Base-by-base conservation (phyloP, 2,113 vertebrate genomes). In the Meles meles region DNA sequence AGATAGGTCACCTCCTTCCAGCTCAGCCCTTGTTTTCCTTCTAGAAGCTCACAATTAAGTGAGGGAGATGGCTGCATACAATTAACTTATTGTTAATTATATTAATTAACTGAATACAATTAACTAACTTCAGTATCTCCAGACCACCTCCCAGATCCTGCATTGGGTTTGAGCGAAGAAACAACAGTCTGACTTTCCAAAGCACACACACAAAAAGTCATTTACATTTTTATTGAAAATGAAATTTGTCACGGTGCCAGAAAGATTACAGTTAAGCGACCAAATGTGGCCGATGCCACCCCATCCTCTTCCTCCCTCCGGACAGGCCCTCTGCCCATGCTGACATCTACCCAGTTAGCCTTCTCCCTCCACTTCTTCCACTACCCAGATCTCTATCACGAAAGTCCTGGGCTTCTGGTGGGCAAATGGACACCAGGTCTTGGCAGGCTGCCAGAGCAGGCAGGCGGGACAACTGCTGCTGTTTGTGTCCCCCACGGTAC, bases 161-260 rank as follows among this genome's bases (percentile, higher is more conserved):
- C 14, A n/a, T 12, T 20, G 55, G 7, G 55, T 76, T 85, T 77
- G 37, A 84, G 81, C 34, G n/a, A 69, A 84, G 69, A 93, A 89
- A 71, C 10, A 44, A 47, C 13, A 14, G 3, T 29, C 47, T 81
- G 49, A 71, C 55, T 74, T 55, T 7, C 4, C 12, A 9, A 76
- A 52, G 42, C 23, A 47, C 67, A 34, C 21, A 71, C 84, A 52
- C 34, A 7, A 7, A 72, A 80, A 37, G 67, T 27, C 20, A 23
- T 55, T 61, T 74, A 71, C 55, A n/a, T 85, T 85, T 81, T 72
- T 39, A 13, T 20, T 42, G 57, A 85, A 91, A 93, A 86, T 59
- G 65, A 67, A 90, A 61, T 27, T 29, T 23, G 4, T 55, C 93
- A 59, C 77, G 69, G 14, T 74, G 17, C 37, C 39, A 29, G 87